Base-by-base conservation (phyloP, 2,888 invertebrate genomes). In the Eupeodes latifasciatus region DNA sequence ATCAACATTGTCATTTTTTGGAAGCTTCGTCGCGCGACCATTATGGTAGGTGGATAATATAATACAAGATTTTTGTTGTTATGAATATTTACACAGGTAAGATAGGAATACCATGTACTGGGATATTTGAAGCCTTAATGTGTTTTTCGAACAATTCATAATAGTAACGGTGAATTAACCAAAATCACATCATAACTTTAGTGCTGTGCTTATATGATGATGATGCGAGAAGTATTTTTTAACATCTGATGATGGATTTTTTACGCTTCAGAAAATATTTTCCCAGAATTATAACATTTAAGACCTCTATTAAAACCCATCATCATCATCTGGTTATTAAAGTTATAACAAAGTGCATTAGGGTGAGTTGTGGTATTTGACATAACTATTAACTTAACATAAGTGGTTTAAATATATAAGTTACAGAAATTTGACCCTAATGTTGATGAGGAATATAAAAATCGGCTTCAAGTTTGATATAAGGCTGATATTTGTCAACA, bases 241-340 rank as follows among this genome's bases (percentile, higher is more conserved):
- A 27, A 9, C 16, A 12, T 27, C 79, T 71, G 57, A 79, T 71
- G 57, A 79, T 72, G 75, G 80, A 77, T 80, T 80, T 66, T 53
- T 87, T 59, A 87, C 83, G 76, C 80, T 83, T n/a, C 76, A 83
- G 47, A 61, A 76, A 71, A 72, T 49, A 85, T 62, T 76, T 85
- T 59, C 80, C 53, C 9, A 49, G 84, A 85, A 85, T 40, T n/a
- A 36, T 47, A 19, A 16, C 7, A 40, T 53, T 47, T 34, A 40
- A 51, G 40, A 49, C 36, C 57, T 51, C 27, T 40, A 7, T 4
- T 4, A n/a, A 14, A 51, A 0, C 2, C 2, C 6, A 7, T 19
- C 4, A 10, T 6, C 19, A 27, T 12, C 10, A 10, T 19, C 12
- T 36, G 27, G 27, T 47, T 66, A 12, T 27, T 27, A 27, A 27